Evolutionary conservation across 2,797 vertebrate species (phyloP).

Genomic region (Pitangus sulphuratus): DNA sequence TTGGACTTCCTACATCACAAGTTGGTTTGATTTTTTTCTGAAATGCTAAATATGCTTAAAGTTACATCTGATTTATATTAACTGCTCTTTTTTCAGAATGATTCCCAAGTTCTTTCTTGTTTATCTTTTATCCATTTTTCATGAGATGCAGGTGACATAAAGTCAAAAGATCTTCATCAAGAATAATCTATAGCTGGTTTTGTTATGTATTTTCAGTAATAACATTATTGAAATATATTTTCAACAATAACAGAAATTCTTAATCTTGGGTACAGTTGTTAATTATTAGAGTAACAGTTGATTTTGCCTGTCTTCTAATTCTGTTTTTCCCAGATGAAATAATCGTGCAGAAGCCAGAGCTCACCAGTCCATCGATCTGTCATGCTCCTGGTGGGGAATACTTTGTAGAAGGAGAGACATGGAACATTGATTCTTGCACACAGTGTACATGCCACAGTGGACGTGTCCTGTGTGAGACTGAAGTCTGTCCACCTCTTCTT

Average conservation of each 20-base stretch:
- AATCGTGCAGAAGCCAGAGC: constrained; percentile 82
- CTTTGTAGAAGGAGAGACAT: constrained; percentile 88
- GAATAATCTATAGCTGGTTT: neutral
- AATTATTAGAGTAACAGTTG: neutral
- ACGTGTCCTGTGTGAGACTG: constrained; percentile 88
- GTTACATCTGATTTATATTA: neutral
- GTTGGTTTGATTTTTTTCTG: neutral
- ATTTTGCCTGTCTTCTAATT: constrained; percentile 10
- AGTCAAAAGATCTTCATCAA: neutral
- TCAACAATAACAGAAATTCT: neutral
- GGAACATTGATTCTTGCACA: constrained; percentile 91
- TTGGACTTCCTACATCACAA: neutral
- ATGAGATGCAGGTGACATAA: neutral
- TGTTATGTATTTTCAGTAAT: neutral
- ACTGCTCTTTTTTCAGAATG: neutral
- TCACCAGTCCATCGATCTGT: constrained; percentile 84
- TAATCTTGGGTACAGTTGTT: neutral
- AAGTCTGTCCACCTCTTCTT: constrained; percentile 90
- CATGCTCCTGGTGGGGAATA: constrained; percentile 88
- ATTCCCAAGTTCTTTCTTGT: neutral
- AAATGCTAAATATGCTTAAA: neutral
- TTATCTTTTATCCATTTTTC: neutral
- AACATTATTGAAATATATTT: neutral
- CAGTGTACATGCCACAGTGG: constrained; percentile 89
- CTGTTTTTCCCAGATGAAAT: constrained; percentile 79